Evolutionary conservation across 2,113 vertebrate genomes (phyloP).

Genomic region (Lates calcarifer): DNA sequence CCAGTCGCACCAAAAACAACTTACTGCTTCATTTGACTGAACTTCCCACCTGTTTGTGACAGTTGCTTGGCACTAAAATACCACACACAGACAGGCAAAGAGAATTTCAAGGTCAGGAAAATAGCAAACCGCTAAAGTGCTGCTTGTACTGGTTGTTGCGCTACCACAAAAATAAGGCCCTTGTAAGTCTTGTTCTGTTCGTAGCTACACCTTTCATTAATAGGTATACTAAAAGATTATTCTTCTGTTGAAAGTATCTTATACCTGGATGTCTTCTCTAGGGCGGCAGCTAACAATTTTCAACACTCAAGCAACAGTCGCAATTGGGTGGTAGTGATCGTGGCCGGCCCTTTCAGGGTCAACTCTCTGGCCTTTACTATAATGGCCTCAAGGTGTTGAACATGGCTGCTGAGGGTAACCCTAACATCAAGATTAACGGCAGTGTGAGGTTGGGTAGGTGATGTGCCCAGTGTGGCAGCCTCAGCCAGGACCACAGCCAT

Average conservation of each 20-base stretch:
- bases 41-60: background rate
- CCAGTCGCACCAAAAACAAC: too few species aligned
- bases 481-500: slow-evolving; percentile 92
- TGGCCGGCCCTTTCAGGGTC: slow-evolving; percentile 95
- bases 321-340: slow-evolving; percentile 94
- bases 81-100: too few species aligned
- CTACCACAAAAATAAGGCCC: background rate
- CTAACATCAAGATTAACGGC: slow-evolving; percentile 96
- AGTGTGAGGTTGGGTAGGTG: slow-evolving; percentile 96
- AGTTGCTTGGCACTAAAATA: background rate
- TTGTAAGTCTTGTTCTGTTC: background rate
- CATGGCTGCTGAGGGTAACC: slow-evolving; percentile 96
- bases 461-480: slow-evolving; percentile 90
- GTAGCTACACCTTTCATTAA: background rate
- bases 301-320: slow-evolving; percentile 98
- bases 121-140: background rate
- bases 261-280: slow-evolving; percentile 64
- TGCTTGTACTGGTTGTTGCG: background rate
- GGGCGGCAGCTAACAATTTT: slow-evolving; percentile 99
- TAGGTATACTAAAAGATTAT: background rate
- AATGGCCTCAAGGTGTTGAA: slow-evolving; percentile 97
- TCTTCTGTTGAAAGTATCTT: slow-evolving; percentile 10
- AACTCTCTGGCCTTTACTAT: slow-evolving; percentile 98
- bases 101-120: background rate
- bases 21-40: slow-evolving; percentile 1